Evolutionary conservation across 2,797 vertebrate genomes (phyloP), one percentile per base, ranked within the genome.

Genomic region (Ctenopoma multispine): DNA sequence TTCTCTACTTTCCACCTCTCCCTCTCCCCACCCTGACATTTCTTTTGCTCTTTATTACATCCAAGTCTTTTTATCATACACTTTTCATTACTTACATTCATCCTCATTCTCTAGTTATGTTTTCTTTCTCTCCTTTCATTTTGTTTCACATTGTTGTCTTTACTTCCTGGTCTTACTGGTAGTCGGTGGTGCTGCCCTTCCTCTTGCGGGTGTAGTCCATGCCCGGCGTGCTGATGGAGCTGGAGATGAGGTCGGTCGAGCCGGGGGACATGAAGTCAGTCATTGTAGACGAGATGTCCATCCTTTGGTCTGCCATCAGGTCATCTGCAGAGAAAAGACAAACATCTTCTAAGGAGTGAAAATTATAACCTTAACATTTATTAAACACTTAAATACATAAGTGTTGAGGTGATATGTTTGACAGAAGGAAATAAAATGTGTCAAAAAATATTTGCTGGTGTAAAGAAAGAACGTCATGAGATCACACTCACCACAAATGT

Each of bases 271-370:
- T 99, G 88, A 99, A 99, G 92, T 99, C 97, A 83, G 94, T 98
- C 93, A 99, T 99, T 11, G 98, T 99, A 86, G 98, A 99, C 88
- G 97, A 96, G 92, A 99, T 98, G 93, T 99, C 98, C 98, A 99
- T 99, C 93, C 97, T 98, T 95, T 99, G 98, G 96, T 99, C 98
- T 90, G 97, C 98, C 97, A 99, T 99, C 95, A 97, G 96, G 93
- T 95, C 93, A 94, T 95, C 97, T 98, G 80, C 43, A 66, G 84
- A 27, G 72, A 54, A 46, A 17, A 58, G 7, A 68, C 17, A 41
- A 41, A 41, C 40, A 18, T 24, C 24, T 24, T 14, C 38, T 41
- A 41, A 41, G 38, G 3, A 41, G 10, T 15, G 13, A 41, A 13
- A 41, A 41, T 13, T 15, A 4, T 41, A 5, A 14, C 4, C 38